Percentiles rank a stretch among this genome's conserved stretches.
Evolutionary conservation across 2,888 invertebrate genomes (phyloP).

Genomic region (Augiades crinisus): DNA sequence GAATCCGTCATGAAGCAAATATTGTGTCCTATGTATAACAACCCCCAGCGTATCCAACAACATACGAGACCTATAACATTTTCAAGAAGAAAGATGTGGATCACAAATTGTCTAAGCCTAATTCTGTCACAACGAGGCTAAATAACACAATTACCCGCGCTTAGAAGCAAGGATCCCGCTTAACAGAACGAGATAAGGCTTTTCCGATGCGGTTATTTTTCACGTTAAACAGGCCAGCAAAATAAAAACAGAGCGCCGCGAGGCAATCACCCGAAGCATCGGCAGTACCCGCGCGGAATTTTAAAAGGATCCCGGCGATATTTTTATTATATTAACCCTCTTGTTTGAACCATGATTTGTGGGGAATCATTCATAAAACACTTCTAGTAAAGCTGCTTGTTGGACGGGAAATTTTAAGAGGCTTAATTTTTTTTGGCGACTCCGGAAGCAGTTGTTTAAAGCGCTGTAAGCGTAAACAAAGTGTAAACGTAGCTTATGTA

Average conservation of each 20-base stretch:
- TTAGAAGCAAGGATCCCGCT: neutral
- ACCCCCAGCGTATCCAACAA: no score
- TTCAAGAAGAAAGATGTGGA: no score
- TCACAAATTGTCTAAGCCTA: no score
- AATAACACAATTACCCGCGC: neutral
- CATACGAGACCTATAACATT: no score
- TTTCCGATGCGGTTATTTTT: conserved; percentile 21
- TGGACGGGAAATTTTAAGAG: neutral
- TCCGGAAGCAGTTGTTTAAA: no score
- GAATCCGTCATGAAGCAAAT: no score
- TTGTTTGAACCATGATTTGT: conserved; percentile 38
- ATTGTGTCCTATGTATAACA: no score
- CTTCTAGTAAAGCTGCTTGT: conserved; percentile 7
- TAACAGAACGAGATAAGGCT: conserved; percentile 7
- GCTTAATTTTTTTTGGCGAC: no score
- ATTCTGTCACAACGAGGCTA: no score
- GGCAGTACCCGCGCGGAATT: conserved; percentile 52
- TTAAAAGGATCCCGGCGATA: conserved; percentile 45
- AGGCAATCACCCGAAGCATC: conserved; percentile 59
- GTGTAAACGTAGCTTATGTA: no score
- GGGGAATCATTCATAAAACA: conserved; percentile 27
- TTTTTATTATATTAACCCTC: conserved; percentile 35
- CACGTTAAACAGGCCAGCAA: conserved; percentile 22
- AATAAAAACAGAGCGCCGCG: conserved; percentile 34
- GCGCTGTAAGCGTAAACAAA: no score